phyloP scores from a whole-genome alignment of 2,797 vertebrate species.

The Phyllotis vaccarum region DNA sequence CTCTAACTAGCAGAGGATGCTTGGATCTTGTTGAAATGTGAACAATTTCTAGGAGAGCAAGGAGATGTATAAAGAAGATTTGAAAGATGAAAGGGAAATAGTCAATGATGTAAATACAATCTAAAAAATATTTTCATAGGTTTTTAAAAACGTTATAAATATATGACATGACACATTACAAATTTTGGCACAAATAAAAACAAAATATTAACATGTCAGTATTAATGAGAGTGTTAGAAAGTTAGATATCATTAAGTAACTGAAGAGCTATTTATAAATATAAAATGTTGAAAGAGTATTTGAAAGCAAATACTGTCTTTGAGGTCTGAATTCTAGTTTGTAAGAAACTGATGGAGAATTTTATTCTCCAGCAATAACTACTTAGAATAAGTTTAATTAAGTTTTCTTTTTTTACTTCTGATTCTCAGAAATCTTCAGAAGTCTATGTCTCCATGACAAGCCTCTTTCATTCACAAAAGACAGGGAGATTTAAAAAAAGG shows the following conservation, averaged over 20 bases:
- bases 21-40: neutral
- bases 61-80: too few species aligned
- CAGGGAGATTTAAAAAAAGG: fast-evolving
- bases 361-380: neutral
- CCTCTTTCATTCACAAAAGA: neutral
- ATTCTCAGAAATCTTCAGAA: neutral
- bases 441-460: fast-evolving
- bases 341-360: neutral
- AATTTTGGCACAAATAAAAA: neutral
- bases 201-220: neutral
- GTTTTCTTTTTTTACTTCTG: neutral
- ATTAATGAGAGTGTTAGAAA: neutral
- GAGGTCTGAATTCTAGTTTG: neutral
- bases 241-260: neutral
- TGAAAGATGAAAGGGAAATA: neutral
- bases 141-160: too few species aligned
- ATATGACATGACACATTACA: neutral
- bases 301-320: neutral
- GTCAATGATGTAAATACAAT: neutral
- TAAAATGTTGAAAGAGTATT: neutral
- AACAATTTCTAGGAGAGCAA: neutral
- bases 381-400: neutral
- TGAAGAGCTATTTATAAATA: neutral
- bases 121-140: neutral
- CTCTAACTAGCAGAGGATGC: neutral